Evolutionary conservation across 2,888 invertebrate genomes (phyloP).

Genomic region (Myopa tessellatipennis): DNA sequence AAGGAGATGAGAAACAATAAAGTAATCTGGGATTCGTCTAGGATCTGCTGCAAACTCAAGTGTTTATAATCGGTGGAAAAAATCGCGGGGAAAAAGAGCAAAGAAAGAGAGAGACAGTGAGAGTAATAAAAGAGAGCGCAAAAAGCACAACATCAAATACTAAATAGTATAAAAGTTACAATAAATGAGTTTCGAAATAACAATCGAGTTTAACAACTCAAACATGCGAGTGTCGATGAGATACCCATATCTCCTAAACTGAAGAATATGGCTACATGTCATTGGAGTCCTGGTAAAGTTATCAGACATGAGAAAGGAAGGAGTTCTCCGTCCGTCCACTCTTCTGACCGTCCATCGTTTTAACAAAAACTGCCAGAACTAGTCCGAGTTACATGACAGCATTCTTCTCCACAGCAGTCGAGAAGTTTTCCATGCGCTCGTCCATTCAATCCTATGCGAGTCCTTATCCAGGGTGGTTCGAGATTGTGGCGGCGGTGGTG

Average conservation of each 20-base stretch:
- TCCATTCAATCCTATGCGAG: background rate
- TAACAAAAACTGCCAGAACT: slow-evolving; percentile 27
- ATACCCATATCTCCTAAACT: too few species aligned
- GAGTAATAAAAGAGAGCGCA: background rate
- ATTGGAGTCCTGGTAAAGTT: too few species aligned
- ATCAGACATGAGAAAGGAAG: background rate
- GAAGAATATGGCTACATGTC: too few species aligned
- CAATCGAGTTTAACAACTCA: background rate
- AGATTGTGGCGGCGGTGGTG: background rate
- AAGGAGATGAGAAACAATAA: slow-evolving; percentile 26
- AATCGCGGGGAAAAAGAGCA: background rate
- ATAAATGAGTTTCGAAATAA: background rate
- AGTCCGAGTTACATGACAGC: background rate
- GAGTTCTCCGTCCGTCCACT: background rate
- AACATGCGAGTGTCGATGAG: background rate
- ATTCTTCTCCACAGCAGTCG: background rate
- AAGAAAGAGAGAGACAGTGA: background rate
- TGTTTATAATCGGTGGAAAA: slow-evolving; percentile 17
- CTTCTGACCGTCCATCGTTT: background rate
- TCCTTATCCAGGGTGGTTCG: background rate
- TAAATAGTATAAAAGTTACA: background rate
- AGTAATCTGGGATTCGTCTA: slow-evolving; percentile 12
- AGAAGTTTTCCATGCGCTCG: background rate
- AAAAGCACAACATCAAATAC: background rate
- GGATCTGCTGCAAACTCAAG: slow-evolving; percentile 21